These are phyloP conservation scores for Gryon sp. DNA, from an alignment of 1,140 invertebrate species.

Conservation along the genomic window DNA sequence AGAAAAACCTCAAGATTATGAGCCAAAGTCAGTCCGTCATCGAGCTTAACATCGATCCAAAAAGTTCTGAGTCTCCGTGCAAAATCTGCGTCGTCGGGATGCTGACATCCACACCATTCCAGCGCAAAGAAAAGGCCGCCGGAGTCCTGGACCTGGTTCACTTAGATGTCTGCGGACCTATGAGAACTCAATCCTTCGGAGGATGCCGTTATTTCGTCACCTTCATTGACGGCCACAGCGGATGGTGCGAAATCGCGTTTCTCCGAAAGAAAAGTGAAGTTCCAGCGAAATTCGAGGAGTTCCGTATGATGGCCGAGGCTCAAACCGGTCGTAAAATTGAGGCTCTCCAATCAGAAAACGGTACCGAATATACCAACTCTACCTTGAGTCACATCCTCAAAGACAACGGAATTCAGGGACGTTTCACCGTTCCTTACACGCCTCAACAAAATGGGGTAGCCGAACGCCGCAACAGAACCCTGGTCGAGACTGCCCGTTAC, in stretches of 20 bases:
- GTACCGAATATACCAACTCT: conserved; percentile 64
- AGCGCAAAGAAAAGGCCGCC: background rate
- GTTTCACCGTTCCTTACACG: background rate
- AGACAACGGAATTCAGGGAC: conserved; percentile 50
- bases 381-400: background rate
- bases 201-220: conserved; percentile 58
- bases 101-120: background rate
- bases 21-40: background rate
- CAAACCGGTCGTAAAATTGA: conserved; percentile 61
- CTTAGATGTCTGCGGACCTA: conserved; percentile 64
- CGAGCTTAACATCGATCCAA: background rate
- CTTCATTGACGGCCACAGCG: conserved; percentile 62
- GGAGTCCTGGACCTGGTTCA: conserved; percentile 35
- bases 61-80: background rate
- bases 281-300: conserved; percentile 34
- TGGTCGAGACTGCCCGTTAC: background rate
- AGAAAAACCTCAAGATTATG: conserved; percentile 6
- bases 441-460: conserved; percentile 5
- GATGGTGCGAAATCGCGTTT: conserved; percentile 59
- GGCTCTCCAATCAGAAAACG: conserved; percentile 66
- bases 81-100: background rate
- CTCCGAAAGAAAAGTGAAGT: conserved; percentile 57
- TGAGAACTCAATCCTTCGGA: conserved; percentile 49
- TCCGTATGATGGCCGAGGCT: conserved; percentile 32
- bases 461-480: conserved; percentile 1